Percentiles rank a stretch among this genome's conserved stretches.
Evolutionary conservation across 2,888 invertebrate genomes (phyloP).

Genomic region (Oxyteleia sp.): DNA sequence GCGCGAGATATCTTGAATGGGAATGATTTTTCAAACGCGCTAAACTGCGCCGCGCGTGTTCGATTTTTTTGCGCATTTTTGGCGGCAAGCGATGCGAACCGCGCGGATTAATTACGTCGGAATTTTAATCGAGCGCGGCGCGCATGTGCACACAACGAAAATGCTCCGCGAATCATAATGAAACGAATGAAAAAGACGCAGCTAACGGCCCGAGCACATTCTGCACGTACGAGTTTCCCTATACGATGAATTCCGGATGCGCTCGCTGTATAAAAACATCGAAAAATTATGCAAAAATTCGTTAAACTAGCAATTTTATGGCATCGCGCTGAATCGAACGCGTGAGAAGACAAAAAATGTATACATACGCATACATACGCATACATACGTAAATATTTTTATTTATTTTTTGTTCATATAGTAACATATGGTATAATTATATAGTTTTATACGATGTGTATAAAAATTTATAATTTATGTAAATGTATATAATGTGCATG

Average conservation of each 20-base stretch:
- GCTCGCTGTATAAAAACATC: slow-evolving; percentile 16
- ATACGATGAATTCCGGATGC: slow-evolving; percentile 12
- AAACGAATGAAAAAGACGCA: slow-evolving; percentile 20
- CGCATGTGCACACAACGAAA: slow-evolving; percentile 12
- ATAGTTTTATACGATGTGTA: too few species aligned
- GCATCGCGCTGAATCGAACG: neutral
- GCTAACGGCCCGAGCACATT: slow-evolving; percentile 28
- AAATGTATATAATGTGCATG: too few species aligned
- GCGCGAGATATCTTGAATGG: slow-evolving; percentile 11
- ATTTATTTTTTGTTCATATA: too few species aligned
- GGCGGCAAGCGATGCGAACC: slow-evolving; percentile 8
- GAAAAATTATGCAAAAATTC: slow-evolving; percentile 30
- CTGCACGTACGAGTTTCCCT: slow-evolving; percentile 24
- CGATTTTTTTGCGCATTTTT: slow-evolving; percentile 41
- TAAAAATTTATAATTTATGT: too few species aligned
- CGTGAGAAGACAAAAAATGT: neutral
- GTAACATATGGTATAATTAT: too few species aligned
- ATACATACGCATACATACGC: too few species aligned
- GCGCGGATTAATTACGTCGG: slow-evolving; percentile 43
- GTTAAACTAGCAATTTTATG: slow-evolving; percentile 2
- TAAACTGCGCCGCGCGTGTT: slow-evolving; percentile 16
- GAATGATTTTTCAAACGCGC: slow-evolving; percentile 23
- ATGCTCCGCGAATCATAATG: slow-evolving; percentile 30
- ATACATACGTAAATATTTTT: too few species aligned
- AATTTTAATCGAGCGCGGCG: slow-evolving; percentile 56